phyloP scores from a whole-genome alignment of 2,797 vertebrate genomes.

The Malacoctenus gilli region DNA sequence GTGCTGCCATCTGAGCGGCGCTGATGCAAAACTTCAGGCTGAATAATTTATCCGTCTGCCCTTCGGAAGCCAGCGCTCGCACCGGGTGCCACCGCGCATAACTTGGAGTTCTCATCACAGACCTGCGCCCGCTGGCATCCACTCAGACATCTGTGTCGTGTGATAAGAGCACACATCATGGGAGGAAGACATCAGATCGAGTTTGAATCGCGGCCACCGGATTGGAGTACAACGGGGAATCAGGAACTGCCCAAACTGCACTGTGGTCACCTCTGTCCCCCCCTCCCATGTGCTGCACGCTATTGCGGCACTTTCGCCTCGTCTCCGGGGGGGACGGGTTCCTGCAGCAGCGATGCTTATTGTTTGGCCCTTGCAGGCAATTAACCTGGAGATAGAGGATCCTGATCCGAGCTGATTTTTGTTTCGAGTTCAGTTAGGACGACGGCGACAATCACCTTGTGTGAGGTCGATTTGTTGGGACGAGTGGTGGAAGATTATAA shows the following conservation, averaged over 20 bases:
- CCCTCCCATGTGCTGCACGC: constrained; percentile 14
- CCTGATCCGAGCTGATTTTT: too few relatives aligned
- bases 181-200: constrained; percentile 59
- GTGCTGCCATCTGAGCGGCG: constrained; percentile 70
- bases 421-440: too few relatives aligned
- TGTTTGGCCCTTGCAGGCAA: too few relatives aligned
- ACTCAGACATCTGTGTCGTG: constrained; percentile 70
- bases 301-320: constrained; percentile 16
- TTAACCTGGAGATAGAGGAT: too few relatives aligned
- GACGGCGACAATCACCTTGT: too few relatives aligned
- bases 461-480: too few relatives aligned
- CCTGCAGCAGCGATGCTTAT: too few relatives aligned
- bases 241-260: constrained; percentile 6
- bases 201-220: constrained; percentile 45
- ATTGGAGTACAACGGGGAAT: constrained; percentile 29
- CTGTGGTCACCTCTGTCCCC: constrained; percentile 30
- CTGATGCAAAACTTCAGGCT: constrained; percentile 73
- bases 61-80: constrained; percentile 58
- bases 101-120: constrained; percentile 68
- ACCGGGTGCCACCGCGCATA: constrained; percentile 64
- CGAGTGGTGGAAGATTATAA: too few relatives aligned
- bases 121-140: constrained; percentile 59
- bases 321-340: constrained; percentile 13
- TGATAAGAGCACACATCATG: constrained; percentile 60
- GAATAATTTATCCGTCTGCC: constrained; percentile 77